Base-by-base conservation (phyloP, 2,797 vertebrate species). In the Lagocephalus sceleratus region DNA sequence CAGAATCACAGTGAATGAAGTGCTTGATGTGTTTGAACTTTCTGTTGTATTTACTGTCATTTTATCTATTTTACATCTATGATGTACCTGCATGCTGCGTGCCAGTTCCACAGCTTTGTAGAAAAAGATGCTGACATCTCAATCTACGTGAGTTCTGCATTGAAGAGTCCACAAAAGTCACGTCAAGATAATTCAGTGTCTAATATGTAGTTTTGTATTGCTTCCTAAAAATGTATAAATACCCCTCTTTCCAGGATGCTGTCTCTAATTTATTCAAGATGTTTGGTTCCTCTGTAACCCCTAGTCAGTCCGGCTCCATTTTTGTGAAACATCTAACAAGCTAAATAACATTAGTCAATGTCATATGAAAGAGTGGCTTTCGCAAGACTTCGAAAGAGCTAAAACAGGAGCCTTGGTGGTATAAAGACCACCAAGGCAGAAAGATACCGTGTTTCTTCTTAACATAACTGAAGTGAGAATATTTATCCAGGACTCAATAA, bases 291-390 rank as follows among this genome's bases (percentile, higher is more conserved):
- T 78, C 66, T 22, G 63, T 56, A 78, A 72, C 75, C 66, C 82
- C 58, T 68, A 80, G 63, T 65, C 66, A 87, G 81, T 83, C 72
- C 74, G 15, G 75, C 81, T 79, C 67, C 77, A 22, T 35, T 85
- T 83, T 83, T 71, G 76, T 47, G 71, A 86, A 84, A 83, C 74
- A 68, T 82, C 82, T 86, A 86, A 88, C 82, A 65, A 77, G 71
- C 73, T 75, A 89, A 90, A 90, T 90, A 89, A 85, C 83, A 87
- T 90, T 78, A 51, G 75, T 91, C 89, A 90, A 79, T 85, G 87
- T 88, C 88, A 87, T 77, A 79, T 78, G 79, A 88, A 85, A 82
- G 58, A 77, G 73, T 59, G 74, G 71, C 71, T 81, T 85, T 83
- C 73, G 78, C 40, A 57, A 73, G 68, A 76, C 70, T 71, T 62